Evolutionary conservation across 1,140 invertebrate genomes (phyloP), one percentile per base, ranked within the genome.

Genomic region (Orussus abietinus): DNA sequence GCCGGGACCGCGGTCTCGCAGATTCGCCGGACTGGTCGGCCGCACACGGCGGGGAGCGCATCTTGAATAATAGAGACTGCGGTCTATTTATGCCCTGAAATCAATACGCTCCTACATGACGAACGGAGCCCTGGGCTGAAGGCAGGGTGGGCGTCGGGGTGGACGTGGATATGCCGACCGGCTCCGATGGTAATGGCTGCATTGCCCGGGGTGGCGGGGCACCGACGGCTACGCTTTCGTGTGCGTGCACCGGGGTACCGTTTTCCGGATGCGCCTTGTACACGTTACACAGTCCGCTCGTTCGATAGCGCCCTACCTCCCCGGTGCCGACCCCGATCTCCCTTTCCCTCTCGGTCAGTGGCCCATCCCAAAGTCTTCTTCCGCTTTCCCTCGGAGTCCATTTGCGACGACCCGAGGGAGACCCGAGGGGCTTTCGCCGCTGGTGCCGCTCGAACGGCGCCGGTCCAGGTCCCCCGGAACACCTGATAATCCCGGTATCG

Each of bases 11-110:
- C n/a, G n/a, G n/a, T n/a, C n/a, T n/a, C n/a, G n/a, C n/a, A n/a
- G n/a, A n/a, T n/a, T n/a, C n/a, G n/a, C n/a, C n/a, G n/a, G n/a
- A n/a, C n/a, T n/a, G n/a, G n/a, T n/a, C n/a, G n/a, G n/a, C n/a
- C n/a, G n/a, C n/a, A n/a, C n/a, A n/a, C n/a, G n/a, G n/a, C n/a
- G n/a, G 22, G 49, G 43, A 49, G 45, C 45, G 45, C 46, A 56
- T 62, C 52, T 59, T 59, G 53, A 59, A 62, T 62, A 62, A 59
- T 57, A 55, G 45, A 57, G 49, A 44, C 45, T 29, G 46, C 41
- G 49, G 53, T 59, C 53, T 62, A 57, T 59, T 62, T 57, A 59
- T 57, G 52, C 49, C 31, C 40, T 51, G 44, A 58, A 62, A 62
- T 59, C 52, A 62, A 62, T 62, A 62, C 47, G 45, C 48, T 40